A percentile compares a stretch with the other conserved stretches of the same genome.
Evolutionary conservation across 2,113 vertebrate genomes (phyloP).

Genomic region (Cryptomyrus ogoouensis): DNA sequence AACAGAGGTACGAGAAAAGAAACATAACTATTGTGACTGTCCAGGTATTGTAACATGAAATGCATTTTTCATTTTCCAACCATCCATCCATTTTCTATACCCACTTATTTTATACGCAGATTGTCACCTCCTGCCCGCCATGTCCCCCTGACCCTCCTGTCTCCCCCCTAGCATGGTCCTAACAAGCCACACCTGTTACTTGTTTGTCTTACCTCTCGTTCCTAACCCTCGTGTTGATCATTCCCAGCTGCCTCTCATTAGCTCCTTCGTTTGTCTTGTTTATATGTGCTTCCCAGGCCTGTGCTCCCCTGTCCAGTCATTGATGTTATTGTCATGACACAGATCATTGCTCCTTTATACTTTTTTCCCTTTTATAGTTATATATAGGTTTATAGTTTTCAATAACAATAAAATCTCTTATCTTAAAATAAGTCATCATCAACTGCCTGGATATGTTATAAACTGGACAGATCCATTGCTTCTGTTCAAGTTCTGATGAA

Average conservation of each 20-base stretch:
- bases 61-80: not conserved
- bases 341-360: not conserved
- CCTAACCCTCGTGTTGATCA: not conserved
- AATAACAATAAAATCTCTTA: not conserved
- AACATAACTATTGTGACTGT: not conserved
- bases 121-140: not conserved
- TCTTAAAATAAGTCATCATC: not conserved
- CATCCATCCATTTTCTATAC: not conserved
- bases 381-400: too few species aligned
- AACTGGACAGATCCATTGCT: not conserved
- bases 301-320: not conserved
- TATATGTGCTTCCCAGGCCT: not conserved
- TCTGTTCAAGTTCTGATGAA: not conserved
- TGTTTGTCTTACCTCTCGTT: not conserved
- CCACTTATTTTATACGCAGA: not conserved
- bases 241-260: not conserved
- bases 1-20: not conserved
- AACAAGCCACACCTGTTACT: not conserved
- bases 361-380: too few species aligned
- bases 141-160: not conserved
- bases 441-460: not conserved
- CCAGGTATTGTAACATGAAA: not conserved
- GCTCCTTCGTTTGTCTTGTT: not conserved
- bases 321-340: not conserved
- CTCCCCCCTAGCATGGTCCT: not conserved